Evolutionary conservation across 2,113 vertebrate species (phyloP).

Genomic region (Daphoenositta chrysoptera): DNA sequence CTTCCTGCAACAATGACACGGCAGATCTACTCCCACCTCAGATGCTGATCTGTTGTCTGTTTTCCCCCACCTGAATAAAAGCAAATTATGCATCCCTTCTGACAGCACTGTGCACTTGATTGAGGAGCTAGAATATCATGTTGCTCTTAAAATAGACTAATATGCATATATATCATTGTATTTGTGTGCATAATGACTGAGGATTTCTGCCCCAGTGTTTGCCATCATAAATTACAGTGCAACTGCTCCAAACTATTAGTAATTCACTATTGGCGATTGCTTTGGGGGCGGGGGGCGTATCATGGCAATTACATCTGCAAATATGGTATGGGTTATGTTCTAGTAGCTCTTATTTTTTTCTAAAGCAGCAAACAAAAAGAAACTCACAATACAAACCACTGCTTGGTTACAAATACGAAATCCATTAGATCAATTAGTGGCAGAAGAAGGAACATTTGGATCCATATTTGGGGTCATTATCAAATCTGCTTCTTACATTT

Average conservation of each 20-base stretch:
- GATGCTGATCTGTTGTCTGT: neutral
- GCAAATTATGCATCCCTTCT: neutral
- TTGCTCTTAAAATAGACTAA: neutral
- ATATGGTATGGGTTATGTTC: slow-evolving; percentile 12
- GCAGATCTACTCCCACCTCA: neutral
- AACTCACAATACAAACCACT: neutral
- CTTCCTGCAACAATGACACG: neutral
- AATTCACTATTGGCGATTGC: neutral
- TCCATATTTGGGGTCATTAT: neutral
- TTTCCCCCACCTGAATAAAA: neutral
- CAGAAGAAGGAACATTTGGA: neutral
- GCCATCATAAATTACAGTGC: neutral
- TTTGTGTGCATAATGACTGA: neutral
- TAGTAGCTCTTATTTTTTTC: neutral
- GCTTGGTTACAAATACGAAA: slow-evolving; percentile 14
- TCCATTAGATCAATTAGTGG: slow-evolving; percentile 3
- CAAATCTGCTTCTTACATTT: neutral
- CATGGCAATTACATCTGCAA: slow-evolving; percentile 4
- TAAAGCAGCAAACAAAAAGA: slow-evolving; percentile 36
- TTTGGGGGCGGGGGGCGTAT: accelerated
- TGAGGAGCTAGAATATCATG: neutral
- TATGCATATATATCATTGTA: neutral
- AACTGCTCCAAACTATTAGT: neutral
- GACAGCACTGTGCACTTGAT: neutral
- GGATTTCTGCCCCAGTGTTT: slow-evolving; percentile 6